Evolutionary conservation across 2,113 vertebrate genomes (phyloP).

Genomic region (Myodes glareolus): DNA sequence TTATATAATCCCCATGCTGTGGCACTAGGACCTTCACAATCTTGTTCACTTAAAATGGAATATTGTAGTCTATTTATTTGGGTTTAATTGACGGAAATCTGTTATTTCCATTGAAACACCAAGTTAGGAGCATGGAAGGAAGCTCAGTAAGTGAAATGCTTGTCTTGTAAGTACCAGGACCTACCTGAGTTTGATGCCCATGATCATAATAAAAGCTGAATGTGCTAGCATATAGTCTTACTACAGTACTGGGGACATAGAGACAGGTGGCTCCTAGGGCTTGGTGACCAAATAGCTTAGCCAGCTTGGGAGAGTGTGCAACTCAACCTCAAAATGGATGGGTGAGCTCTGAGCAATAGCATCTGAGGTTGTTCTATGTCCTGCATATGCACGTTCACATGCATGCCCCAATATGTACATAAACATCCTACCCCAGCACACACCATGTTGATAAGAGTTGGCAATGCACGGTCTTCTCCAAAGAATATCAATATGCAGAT

Average conservation of each 20-base stretch:
- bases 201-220: no score
- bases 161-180: not conserved
- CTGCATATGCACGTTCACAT: no score
- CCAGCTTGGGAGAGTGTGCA: not conserved
- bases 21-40: constrained; percentile 86
- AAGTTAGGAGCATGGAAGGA: no score
- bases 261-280: no score
- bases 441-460: no score
- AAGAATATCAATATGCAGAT: not conserved
- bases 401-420: not conserved
- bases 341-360: not conserved
- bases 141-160: not conserved
- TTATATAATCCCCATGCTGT: not conserved
- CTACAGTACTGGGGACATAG: not conserved
- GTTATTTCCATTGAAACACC: not conserved
- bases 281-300: not conserved
- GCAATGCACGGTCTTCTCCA: not conserved
- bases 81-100: constrained; percentile 87
- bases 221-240: not conserved
- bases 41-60: constrained; percentile 92
- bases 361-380: not conserved
- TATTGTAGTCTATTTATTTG: constrained; percentile 91
- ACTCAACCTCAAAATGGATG: not conserved
- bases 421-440: not conserved
- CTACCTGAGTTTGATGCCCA: not conserved